Evolutionary conservation across 1,140 invertebrate genomes (phyloP), one percentile per base, ranked within the genome.

Genomic region (Druon quercuslanigerum): DNA sequence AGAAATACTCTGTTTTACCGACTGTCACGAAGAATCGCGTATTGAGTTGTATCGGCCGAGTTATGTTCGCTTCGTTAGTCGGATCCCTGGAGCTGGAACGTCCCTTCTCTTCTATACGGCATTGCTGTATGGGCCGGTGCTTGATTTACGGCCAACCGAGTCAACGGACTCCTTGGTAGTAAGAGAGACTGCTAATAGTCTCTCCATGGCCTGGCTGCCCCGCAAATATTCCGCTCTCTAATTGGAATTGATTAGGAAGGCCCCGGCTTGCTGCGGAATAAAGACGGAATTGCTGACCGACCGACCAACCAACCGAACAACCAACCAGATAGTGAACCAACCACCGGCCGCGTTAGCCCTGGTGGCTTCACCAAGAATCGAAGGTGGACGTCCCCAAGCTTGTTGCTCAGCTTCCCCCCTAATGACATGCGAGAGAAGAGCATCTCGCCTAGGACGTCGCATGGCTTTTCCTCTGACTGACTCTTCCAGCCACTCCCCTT

Each of bases 171-270:
- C 81, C 83, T 82, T 77, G 85, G 85, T 86, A 87, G 83, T 84
- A 88, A 89, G 85, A 88, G 85, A 87, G 83, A 85, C 85, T 87
- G 89, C 88, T 91, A 91, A 91, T 91, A 91, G 88, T 90, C 89
- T 84, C 86, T 87, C 82, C 80, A 75, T 82, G 82, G 82, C 76
- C 74, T 81, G 85, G 84, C 85, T 87, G 84, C 85, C 85, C 82
- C 84, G 88, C 86, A 91, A 91, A 92, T 92, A 91, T 92, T 92
- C 88, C 85, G 86, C 87, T 90, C 90, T 91, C 89, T 92, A 92
- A 92, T 92, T 92, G 91, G 90, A 92, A 91, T 92, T 91, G 90
- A 92, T 92, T 92, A 91, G 89, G 87, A 89, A 83, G 80, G 80
- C 76, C 79, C 76, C 71, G 81, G 83, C 77, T 85, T 71, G 82